Base-by-base conservation (phyloP, 2,113 vertebrate species). In the Tringa solitaria region DNA sequence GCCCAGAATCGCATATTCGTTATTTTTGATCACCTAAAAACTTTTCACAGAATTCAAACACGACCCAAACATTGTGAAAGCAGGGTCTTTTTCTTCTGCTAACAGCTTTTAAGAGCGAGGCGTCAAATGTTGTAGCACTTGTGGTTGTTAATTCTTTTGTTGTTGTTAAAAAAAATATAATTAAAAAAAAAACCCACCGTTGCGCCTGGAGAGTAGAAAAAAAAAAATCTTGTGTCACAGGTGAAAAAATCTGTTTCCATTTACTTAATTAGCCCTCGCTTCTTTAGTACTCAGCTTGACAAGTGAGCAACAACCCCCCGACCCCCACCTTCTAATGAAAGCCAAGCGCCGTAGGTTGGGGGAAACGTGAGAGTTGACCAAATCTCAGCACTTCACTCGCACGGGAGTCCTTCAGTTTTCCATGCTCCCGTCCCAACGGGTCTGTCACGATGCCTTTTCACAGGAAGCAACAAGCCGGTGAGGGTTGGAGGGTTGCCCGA, bases 31-130 rank as follows among this genome's bases (percentile, higher is more conserved):
- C 56, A 43, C 17, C 21, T n/a, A 50, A 51, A 83, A 94, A 57
- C 69, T 94, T 94, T 87, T 37, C 37, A 35, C 3, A 32, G 5
- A 35, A 74, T 32, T 53, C 57, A 87, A 84, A 59, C 12, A 45
- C 17, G 73, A 90, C 14, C 12, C n/a, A 90, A 91, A 77, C 39
- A 73, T 84, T 45, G 12, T 21, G 41, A 82, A 94, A 91, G 37
- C 8, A 35, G 22, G 43, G 13, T 14, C n/a, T 54, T 61, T 81
- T 39, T 28, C 18, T 63, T 67, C 63, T 50, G 33, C 16, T 78
- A 26, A 21, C 17, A 54, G 56, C 65, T 83, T 89, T 77, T 57
- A 78, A 57, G 45, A 81, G n/a, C 20, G 14, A 81, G 8, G 20
- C 12, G 5, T 11, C 0, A 1, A 57, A 59, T 17, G 28, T 21